phyloP scores from a whole-genome alignment of 2,113 vertebrate species.

The Megaptera novaeangliae region DNA sequence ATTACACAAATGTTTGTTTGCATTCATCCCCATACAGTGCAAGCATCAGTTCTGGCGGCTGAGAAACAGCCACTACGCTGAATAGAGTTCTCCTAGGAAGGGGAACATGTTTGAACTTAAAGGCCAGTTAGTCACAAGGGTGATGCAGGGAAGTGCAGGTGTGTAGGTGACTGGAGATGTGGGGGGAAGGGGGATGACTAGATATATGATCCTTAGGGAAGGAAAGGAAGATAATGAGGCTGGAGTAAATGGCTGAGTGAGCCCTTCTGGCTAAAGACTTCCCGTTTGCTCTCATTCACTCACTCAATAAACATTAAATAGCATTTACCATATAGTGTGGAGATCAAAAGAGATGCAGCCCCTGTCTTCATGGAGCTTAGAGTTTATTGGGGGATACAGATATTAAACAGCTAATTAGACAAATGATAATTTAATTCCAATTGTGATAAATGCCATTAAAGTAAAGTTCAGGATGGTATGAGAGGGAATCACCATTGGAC shows the following conservation, averaged over 20 bases:
- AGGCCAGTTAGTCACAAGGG: slow-evolving; percentile 48
- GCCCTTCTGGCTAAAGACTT: not conserved
- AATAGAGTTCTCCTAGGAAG: slow-evolving; percentile 5
- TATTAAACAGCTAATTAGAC: not conserved
- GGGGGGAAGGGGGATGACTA: fast-evolving
- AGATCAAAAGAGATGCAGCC: not conserved
- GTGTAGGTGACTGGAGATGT: not conserved
- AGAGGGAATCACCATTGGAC: not conserved
- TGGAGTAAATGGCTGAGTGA: not conserved
- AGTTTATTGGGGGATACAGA: not conserved
- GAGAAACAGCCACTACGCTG: slow-evolving; percentile 45
- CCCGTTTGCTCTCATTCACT: fast-evolving
- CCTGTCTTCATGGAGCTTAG: not conserved
- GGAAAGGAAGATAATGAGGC: not conserved
- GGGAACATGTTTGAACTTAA: slow-evolving; percentile 39
- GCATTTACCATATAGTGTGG: fast-evolving
- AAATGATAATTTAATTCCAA: not conserved
- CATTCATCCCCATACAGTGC: slow-evolving; percentile 59
- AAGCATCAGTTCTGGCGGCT: slow-evolving; percentile 60
- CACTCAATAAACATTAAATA: fast-evolving
- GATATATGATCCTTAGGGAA: not conserved
- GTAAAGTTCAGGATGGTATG: not conserved
- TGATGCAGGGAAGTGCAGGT: not conserved
- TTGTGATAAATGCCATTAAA: not conserved
- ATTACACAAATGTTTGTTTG: slow-evolving; percentile 68